Evolutionary conservation across 2,797 vertebrate genomes (phyloP), one percentile per base, ranked within the genome.

Genomic region (Rhinoraja longicauda): DNA sequence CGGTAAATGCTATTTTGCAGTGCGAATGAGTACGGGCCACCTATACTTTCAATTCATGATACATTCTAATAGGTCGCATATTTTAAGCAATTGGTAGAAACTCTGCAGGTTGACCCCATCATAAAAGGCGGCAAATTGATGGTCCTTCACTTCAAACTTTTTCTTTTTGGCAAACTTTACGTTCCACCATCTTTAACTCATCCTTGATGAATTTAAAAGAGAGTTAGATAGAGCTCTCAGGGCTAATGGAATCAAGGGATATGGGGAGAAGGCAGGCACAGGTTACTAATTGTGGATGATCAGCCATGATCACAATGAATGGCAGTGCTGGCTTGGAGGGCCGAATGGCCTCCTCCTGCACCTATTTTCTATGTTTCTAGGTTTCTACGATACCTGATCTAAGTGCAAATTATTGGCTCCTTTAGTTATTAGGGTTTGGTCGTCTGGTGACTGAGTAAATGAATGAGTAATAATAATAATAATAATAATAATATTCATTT

Each of bases 1-100:
- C 98, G 96, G 98, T 98, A 93, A 72, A 36, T 21, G 8, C 3
- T n/a, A 36, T 2, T 62, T 24, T 7, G 32, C 59, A 17, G 12
- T 67, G 59, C 6, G 6, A 88, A 29, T 59, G 26, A 12, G 26
- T 29, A 12, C 32, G n/a, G 64, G 45, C 57, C 79, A 13, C 15
- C 21, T 39, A 26, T 26, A 82, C 79, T 57, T 29, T 59, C 29
- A 82, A 59, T 59, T 29, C 79, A 12, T 82, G 45, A 29, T 84
- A 29, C 24, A 59, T 84, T 5, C 2, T 4, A n/a, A n/a, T 13
- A 26, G 39, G 10, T 84, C 53, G 26, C 24, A 57, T 17, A 39
- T 3, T 57, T 53, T 53, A 29, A 59, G 3, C 32, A 78, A 39
- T 17, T 39, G n/a, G 78, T 45, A 29, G 53, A 84, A 84, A 59